Base-by-base conservation (phyloP, 2,113 vertebrate species). In the Astur gentilis region DNA sequence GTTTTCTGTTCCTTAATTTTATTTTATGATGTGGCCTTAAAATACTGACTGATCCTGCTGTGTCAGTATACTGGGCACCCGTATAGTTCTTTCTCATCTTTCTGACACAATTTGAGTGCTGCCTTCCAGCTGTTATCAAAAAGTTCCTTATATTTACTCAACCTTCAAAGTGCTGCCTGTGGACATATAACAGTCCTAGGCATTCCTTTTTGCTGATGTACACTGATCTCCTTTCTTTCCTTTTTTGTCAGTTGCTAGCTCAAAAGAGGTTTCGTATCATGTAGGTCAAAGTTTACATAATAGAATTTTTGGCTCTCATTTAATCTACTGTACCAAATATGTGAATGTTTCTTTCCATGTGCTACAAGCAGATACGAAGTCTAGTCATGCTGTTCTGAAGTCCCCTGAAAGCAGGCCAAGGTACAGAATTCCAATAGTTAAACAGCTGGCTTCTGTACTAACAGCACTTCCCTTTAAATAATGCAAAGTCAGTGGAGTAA, bases 361-460 rank as follows among this genome's bases (percentile, higher is more conserved):
- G 26, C 1, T 7, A 62, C 19, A 55, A 90, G 60, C 47, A 95
- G 91, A 88, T 77, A 85, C 11, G 45, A 66, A 90, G 79, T 89
- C 86, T 83, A 81, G 71, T 91, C 70, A 92, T 36, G 83, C 38
- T 34, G 17, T 77, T 77, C 36, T 78, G 78, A 76, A 79, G 57
- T 91, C 20, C 81, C 49, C 90, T 97, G 92, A 97, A 93, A 96
- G 58, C 45, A 84, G 78, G 89, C 83, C 93, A 96, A 96, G 57
- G 57, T 83, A 84, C 73, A 90, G 94, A 78, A 95, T 90, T 95
- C 83, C 84, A 97, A 49, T 31, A 94, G 93, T 96, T 97, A 94
- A 96, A 96, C 94, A 98, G 86, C 72, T 98, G 97, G 81, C 95
- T 97, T 96, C 91, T 94, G 29, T 95, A 91, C 89, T 90, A 93